Percentiles rank a stretch among this genome's conserved stretches.
These are phyloP conservation scores for Antennarius striatus DNA, from an alignment of 2,113 vertebrate genomes.

Conservation along the genomic window DNA sequence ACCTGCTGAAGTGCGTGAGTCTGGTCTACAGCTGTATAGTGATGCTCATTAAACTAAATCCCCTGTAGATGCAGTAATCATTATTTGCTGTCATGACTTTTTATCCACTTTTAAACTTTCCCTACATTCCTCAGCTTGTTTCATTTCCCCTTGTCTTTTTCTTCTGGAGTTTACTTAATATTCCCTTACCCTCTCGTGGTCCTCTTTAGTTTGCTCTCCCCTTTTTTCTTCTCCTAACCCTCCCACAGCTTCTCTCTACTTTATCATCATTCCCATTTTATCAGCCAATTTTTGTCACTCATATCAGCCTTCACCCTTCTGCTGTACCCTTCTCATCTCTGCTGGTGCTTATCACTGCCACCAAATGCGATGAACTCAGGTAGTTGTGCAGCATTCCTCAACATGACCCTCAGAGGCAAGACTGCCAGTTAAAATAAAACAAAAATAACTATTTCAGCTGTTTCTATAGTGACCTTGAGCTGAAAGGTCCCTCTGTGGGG, in stretches of 20 bases:
- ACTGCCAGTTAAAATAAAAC: conserved; percentile 23
- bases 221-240: conserved; percentile 8
- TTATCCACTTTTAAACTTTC: no score
- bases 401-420: conserved; percentile 44
- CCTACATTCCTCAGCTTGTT: no score
- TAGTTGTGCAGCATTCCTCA: conserved; percentile 67
- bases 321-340: background rate
- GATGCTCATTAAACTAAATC: conserved; percentile 24
- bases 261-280: background rate
- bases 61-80: conserved; percentile 20
- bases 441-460: conserved; percentile 40
- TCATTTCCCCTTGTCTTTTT: conserved; percentile 4
- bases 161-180: background rate
- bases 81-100: conserved; percentile 7
- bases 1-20: background rate
- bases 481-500: conserved; percentile 27
- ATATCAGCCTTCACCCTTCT: background rate
- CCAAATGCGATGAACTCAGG: conserved; percentile 53
- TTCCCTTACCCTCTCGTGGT: conserved; percentile 6
- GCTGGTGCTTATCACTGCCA: conserved; percentile 1
- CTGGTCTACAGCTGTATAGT: background rate
- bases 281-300: background rate
- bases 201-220: conserved; percentile 21
- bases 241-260: no score
- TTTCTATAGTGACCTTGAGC: conserved; percentile 53